phyloP scores from a whole-genome alignment of 2,113 vertebrate genomes.

The Poeciliopsis prolifica region DNA sequence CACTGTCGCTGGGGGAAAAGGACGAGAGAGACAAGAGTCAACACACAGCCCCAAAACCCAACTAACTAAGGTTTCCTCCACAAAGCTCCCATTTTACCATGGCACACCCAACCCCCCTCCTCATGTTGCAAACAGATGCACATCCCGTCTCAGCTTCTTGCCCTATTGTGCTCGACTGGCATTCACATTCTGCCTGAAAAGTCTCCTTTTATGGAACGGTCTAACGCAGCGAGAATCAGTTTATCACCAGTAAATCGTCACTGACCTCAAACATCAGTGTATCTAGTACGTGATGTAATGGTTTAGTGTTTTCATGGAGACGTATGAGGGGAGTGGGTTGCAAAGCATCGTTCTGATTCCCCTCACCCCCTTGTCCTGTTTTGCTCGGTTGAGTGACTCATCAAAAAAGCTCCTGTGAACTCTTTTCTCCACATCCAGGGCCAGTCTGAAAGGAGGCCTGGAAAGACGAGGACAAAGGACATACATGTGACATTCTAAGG shows the following conservation, averaged over 20 bases:
- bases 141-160: constrained; percentile 28
- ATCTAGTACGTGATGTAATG: constrained; percentile 57
- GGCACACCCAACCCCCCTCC: constrained; percentile 32
- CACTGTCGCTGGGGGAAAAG: constrained; percentile 53
- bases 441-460: constrained; percentile 60
- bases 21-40: constrained; percentile 57
- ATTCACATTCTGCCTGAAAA: constrained; percentile 32
- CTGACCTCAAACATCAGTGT: constrained; percentile 13
- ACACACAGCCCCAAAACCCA: constrained; percentile 56
- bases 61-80: constrained; percentile 66
- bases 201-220: constrained; percentile 46
- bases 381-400: constrained; percentile 75
- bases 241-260: constrained; percentile 25
- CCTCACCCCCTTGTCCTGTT: constrained; percentile 53
- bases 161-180: constrained; percentile 28
- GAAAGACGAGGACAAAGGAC: constrained; percentile 62
- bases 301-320: constrained; percentile 38
- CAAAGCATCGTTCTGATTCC: constrained; percentile 49
- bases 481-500: constrained; percentile 68
- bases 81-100: constrained; percentile 68
- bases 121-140: constrained; percentile 55
- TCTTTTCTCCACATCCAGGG: constrained; percentile 39
- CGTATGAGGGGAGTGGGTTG: constrained; percentile 12
- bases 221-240: constrained; percentile 37
- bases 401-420: constrained; percentile 58